These are phyloP conservation scores for Phania funesta DNA, from an alignment of 2,888 invertebrate genomes.

Conservation along the genomic window DNA sequence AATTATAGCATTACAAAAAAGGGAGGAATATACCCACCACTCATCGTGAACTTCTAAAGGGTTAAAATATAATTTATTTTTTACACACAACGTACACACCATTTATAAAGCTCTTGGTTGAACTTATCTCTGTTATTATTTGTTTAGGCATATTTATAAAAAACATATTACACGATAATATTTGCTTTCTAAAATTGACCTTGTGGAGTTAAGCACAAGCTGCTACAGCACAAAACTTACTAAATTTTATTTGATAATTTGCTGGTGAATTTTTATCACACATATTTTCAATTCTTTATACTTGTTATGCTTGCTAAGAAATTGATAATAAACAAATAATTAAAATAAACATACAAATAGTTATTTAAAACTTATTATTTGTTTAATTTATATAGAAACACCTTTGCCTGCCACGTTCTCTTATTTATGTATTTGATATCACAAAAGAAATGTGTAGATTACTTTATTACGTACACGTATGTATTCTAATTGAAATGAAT, in stretches of 20 bases:
- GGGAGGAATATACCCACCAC: too few relatives aligned
- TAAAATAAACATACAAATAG: not conserved
- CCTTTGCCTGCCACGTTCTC: not conserved
- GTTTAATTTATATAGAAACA: not conserved
- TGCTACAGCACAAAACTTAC: slow-evolving; percentile 8
- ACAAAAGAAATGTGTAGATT: slow-evolving; percentile 49
- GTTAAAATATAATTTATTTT: too few relatives aligned
- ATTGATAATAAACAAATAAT: not conserved
- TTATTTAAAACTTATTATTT: not conserved
- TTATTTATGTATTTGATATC: not conserved
- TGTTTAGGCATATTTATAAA: too few relatives aligned
- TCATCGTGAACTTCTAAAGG: too few relatives aligned
- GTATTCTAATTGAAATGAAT: slow-evolving; percentile 22
- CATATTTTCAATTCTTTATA: not conserved
- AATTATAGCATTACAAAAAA: too few relatives aligned
- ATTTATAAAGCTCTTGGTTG: too few relatives aligned
- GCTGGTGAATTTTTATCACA: not conserved
- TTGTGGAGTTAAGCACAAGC: slow-evolving; percentile 13
- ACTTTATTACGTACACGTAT: slow-evolving; percentile 19
- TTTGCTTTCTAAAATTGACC: too few relatives aligned
- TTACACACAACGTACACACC: too few relatives aligned
- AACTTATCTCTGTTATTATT: too few relatives aligned
- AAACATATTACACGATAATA: too few relatives aligned
- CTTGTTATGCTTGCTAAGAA: slow-evolving; percentile 27
- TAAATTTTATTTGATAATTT: not conserved